These are phyloP conservation scores for Chloropsis cyanopogon DNA, from an alignment of 2,113 vertebrate species.

Conservation along the genomic window DNA sequence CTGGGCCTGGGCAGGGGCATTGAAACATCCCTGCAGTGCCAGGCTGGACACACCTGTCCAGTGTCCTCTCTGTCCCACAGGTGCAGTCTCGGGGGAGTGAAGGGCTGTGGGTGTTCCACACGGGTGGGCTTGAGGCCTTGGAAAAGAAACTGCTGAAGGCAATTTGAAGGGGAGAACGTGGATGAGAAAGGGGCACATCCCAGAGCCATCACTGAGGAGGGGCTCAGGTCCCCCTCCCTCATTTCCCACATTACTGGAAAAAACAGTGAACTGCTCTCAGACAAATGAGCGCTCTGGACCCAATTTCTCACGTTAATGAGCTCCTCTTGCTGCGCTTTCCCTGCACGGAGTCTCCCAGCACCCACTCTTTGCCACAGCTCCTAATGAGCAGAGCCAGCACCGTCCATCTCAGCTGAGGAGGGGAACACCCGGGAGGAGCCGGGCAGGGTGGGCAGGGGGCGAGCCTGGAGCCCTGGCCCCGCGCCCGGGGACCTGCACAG, in stretches of 20 bases:
- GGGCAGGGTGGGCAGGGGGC: not conserved
- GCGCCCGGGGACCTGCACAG: not conserved
- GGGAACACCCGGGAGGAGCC: fast-evolving
- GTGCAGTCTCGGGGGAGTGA: fast-evolving
- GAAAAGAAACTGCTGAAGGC: not conserved
- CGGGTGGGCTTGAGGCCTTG: not conserved
- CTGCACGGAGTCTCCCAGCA: not conserved
- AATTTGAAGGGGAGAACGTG: not conserved
- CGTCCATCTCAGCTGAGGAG: not conserved
- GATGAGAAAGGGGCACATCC: not conserved
- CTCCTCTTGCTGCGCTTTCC: conserved; percentile 3
- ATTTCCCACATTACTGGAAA: not conserved
- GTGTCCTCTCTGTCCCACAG: fast-evolving
- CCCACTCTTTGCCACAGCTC: not conserved
- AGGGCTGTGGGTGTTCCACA: not conserved
- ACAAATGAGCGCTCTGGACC: conserved; percentile 38
- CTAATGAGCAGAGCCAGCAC: conserved; percentile 3
- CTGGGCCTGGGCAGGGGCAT: not conserved
- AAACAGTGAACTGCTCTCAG: not conserved
- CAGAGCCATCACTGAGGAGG: not conserved
- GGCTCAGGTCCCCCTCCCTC: not conserved
- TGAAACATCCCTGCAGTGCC: not conserved
- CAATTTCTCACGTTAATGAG: conserved; percentile 42
- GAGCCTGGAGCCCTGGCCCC: not conserved
- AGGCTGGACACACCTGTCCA: fast-evolving